A percentile compares a stretch with the other conserved stretches of the same genome.
These are phyloP conservation scores for Cyprinodon variegatus DNA, from an alignment of 2,113 vertebrate genomes.

Conservation along the genomic window DNA sequence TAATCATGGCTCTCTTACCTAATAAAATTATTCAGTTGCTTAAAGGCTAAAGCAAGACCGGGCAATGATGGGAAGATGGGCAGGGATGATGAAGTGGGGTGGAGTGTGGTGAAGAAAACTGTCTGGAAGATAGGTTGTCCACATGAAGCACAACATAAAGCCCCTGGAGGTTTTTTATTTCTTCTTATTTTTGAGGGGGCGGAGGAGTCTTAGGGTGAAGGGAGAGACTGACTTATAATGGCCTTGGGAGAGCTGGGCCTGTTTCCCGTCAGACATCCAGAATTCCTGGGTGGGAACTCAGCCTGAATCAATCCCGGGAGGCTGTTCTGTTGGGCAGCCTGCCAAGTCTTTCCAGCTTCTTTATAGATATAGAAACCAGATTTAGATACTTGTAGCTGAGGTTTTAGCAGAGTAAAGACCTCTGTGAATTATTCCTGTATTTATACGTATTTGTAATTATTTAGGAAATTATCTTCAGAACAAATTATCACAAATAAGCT, in stretches of 20 bases:
- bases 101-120: slow-evolving; percentile 53
- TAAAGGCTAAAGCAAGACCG: slow-evolving; percentile 38
- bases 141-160: slow-evolving; percentile 51
- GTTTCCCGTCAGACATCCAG: slow-evolving; percentile 80
- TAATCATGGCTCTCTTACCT: slow-evolving; percentile 61
- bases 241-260: slow-evolving; percentile 74
- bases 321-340: slow-evolving; percentile 64
- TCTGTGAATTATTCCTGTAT: neutral
- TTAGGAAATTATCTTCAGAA: neutral
- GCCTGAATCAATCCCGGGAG: slow-evolving; percentile 76
- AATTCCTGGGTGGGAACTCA: slow-evolving; percentile 82
- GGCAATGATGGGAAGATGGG: slow-evolving; percentile 44
- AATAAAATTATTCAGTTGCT: slow-evolving; percentile 50
- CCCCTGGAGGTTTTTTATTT: slow-evolving; percentile 42
- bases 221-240: slow-evolving; percentile 66
- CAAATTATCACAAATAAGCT: neutral
- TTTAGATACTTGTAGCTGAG: slow-evolving; percentile 66
- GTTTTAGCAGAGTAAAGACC: slow-evolving; percentile 34
- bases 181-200: slow-evolving; percentile 24
- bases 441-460: neutral
- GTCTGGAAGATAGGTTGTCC: slow-evolving; percentile 49
- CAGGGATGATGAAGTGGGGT: slow-evolving; percentile 41
- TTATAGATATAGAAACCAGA: slow-evolving; percentile 76
- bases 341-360: slow-evolving; percentile 68
- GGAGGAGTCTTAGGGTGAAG: slow-evolving; percentile 51